These are phyloP conservation scores for Ibidorhyncha struthersii DNA, from an alignment of 2,113 vertebrate species.

Conservation along the genomic window DNA sequence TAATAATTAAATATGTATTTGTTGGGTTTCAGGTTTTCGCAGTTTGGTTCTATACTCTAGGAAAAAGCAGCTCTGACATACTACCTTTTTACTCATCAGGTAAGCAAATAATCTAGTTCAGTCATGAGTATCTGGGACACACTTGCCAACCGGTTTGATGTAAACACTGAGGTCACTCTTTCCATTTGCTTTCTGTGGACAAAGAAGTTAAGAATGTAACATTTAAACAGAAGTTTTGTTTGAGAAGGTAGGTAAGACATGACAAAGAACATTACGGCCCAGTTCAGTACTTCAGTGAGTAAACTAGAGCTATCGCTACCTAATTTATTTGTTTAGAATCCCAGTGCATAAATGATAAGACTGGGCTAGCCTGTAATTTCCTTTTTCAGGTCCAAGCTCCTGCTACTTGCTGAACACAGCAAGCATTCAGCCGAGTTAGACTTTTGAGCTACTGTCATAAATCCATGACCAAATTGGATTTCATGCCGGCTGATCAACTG, in stretches of 20 bases:
- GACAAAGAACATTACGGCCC: not conserved
- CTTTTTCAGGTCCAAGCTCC: not conserved
- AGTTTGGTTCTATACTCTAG: not conserved
- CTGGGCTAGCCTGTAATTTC: not conserved
- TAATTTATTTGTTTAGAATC: not conserved
- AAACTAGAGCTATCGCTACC: not conserved
- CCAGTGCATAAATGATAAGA: not conserved
- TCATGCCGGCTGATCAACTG: not conserved
- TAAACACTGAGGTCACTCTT: slow-evolving; percentile 14
- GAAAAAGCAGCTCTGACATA: not conserved
- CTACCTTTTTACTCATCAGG: not conserved
- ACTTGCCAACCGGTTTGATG: not conserved
- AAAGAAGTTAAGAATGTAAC: not conserved
- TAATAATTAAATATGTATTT: not conserved
- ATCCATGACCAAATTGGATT: not conserved
- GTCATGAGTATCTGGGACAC: not conserved
- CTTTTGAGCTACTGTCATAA: not conserved
- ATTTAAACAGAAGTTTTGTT: not conserved
- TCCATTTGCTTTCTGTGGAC: slow-evolving; percentile 10
- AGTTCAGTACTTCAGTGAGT: not conserved
- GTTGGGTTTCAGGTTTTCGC: not conserved
- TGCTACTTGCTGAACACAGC: not conserved
- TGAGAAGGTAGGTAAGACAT: not conserved
- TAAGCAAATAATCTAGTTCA: not conserved
- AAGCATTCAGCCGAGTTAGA: not conserved